Percentiles rank a stretch among this genome's conserved stretches.
These are phyloP conservation scores for Plusia festucae DNA, from an alignment of 2,888 invertebrate genomes.

Conservation along the genomic window DNA sequence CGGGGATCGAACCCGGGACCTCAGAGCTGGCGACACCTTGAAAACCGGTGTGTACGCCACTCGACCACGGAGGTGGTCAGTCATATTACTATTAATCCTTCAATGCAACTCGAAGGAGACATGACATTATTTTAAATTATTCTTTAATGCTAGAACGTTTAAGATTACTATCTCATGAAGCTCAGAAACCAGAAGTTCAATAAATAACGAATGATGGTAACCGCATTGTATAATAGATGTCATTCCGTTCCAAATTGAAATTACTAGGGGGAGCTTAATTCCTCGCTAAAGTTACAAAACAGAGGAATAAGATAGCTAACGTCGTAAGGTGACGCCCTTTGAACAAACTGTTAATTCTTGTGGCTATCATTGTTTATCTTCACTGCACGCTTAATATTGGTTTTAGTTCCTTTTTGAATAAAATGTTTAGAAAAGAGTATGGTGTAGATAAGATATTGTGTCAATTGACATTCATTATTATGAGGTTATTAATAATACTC, in stretches of 20 bases:
- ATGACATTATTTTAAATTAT: background rate
- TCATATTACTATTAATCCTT: no score
- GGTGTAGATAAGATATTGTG: no score
- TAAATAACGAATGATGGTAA: slow-evolving; percentile 48
- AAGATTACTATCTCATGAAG: background rate
- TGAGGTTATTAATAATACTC: no score
- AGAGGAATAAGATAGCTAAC: slow-evolving; percentile 35
- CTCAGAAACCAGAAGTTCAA: slow-evolving; percentile 26
- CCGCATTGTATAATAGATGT: slow-evolving; percentile 45
- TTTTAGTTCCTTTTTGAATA: background rate
- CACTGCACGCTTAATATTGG: background rate
- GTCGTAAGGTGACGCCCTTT: slow-evolving; percentile 30
- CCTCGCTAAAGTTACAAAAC: slow-evolving; percentile 35
- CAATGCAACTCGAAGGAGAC: no score
- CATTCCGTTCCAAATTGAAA: slow-evolving; percentile 40
- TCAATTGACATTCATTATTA: no score
- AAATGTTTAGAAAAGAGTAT: background rate
- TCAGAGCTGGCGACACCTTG: no score
- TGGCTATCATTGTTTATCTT: slow-evolving; percentile 29
- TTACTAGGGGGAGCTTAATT: slow-evolving; percentile 46
- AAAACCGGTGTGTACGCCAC: no score
- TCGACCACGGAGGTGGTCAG: no score
- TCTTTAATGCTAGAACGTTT: background rate
- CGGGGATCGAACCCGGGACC: no score
- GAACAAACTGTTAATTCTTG: slow-evolving; percentile 47